These are phyloP conservation scores for Helicolenus hilgendorfi DNA, from an alignment of 2,797 vertebrate genomes.

Conservation along the genomic window DNA sequence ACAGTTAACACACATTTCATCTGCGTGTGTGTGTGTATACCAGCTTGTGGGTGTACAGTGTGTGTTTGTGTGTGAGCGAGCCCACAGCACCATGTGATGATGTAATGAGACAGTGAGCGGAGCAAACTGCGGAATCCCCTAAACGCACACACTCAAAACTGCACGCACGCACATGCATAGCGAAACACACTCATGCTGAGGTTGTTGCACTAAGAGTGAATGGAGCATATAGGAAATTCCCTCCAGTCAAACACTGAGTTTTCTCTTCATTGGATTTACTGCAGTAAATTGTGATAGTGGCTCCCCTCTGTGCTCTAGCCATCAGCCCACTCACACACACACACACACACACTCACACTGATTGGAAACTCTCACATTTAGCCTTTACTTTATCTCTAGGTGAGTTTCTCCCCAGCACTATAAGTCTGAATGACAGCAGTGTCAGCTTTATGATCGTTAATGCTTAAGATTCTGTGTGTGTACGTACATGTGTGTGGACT, in stretches of 20 bases:
- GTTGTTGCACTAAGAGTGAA: conserved; percentile 37
- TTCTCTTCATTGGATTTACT: conserved; percentile 56
- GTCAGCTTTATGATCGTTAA: conserved; percentile 59
- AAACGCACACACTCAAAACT: background rate
- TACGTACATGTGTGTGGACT: background rate
- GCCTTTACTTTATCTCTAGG: conserved; percentile 23
- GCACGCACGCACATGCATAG: background rate
- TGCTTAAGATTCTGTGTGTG: conserved; percentile 7
- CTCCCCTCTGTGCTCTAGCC: conserved; percentile 36
- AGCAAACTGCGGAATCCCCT: conserved; percentile 61
- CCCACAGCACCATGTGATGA: conserved; percentile 63
- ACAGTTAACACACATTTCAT: conserved; percentile 24
- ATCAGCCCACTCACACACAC: background rate
- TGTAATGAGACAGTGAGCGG: conserved; percentile 63
- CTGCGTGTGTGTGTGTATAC: conserved; percentile 9
- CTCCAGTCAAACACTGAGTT: conserved; percentile 43
- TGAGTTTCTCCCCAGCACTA: conserved; percentile 42
- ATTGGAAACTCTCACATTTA: conserved; percentile 10
- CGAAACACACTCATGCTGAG: conserved; percentile 9
- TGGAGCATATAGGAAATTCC: conserved; percentile 61
- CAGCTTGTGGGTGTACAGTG: background rate
- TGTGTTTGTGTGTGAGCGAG: conserved; percentile 23
- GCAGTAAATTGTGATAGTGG: conserved; percentile 47
- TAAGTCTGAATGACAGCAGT: conserved; percentile 65
- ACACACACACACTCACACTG: background rate